Conservation (phyloP, 1,140 invertebrate genomes). For the Pygmarrhopalites habei region DNA sequence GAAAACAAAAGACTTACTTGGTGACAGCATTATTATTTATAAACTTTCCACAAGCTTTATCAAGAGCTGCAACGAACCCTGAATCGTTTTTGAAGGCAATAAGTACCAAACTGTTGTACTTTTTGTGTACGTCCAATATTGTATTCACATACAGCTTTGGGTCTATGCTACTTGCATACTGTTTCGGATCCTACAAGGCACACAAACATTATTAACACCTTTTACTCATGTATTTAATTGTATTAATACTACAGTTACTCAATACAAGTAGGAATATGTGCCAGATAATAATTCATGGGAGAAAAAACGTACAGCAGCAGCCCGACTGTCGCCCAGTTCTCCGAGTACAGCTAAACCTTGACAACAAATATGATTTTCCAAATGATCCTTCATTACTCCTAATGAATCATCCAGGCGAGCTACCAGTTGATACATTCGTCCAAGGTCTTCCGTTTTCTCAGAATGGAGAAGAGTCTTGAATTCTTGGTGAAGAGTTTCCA, state of each 20-base stretch:
- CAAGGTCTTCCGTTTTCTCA: conserved; percentile 91
- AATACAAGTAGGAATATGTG: too few species aligned
- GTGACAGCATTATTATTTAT: conserved; percentile 97
- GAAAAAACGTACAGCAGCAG: conserved; percentile 12
- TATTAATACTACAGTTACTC: too few species aligned
- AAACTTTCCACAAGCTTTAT: conserved; percentile 95
- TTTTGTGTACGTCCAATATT: conserved; percentile 93
- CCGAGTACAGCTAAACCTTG: conserved; percentile 90
- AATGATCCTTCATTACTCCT: conserved; percentile 72
- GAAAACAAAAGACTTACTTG: too few species aligned
- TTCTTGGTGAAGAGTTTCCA: conserved; percentile 94
- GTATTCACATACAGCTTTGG: conserved; percentile 96
- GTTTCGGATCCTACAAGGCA: too few species aligned
- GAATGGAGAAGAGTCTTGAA: conserved; percentile 91
- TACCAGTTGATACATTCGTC: conserved; percentile 91
- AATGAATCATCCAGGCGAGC: conserved; percentile 88
- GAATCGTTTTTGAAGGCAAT: conserved; percentile 94
- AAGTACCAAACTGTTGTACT: conserved; percentile 88
- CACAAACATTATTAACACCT: too few species aligned
- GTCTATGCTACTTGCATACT: too few species aligned
- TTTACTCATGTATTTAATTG: too few species aligned
- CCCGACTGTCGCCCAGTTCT: conserved; percentile 64
- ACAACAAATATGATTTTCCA: conserved; percentile 88
- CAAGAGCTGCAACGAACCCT: conserved; percentile 91
- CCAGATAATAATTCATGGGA: too few species aligned